Evolutionary conservation across 2,113 vertebrate genomes (phyloP).

Genomic region (Anthoscopus minutus): DNA sequence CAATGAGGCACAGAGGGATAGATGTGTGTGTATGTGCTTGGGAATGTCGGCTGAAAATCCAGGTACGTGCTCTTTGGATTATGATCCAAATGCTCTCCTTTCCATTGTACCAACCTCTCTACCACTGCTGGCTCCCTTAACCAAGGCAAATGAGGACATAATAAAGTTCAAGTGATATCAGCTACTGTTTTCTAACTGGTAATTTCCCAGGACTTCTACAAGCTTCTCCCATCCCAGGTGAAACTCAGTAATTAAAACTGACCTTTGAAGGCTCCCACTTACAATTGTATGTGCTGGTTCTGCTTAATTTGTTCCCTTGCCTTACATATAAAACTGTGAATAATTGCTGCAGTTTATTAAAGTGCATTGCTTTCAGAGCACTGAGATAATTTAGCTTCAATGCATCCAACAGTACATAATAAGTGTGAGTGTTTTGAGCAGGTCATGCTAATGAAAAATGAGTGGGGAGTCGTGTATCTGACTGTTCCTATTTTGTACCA

Average conservation of each 20-base stretch:
- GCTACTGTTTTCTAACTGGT: background rate
- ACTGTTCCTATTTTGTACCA: background rate
- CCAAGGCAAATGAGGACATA: background rate
- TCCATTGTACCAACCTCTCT: background rate
- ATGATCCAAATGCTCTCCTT: background rate
- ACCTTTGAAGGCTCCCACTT: slow-evolving; percentile 8
- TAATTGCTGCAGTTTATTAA: slow-evolving; percentile 38
- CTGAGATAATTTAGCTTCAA: background rate
- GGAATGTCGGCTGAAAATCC: background rate
- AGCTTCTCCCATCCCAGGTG: background rate
- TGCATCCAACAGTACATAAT: background rate
- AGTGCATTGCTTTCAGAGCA: background rate
- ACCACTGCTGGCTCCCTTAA: background rate
- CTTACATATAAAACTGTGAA: background rate
- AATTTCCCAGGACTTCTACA: slow-evolving; percentile 7
- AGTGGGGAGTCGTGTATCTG: background rate
- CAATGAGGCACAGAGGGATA: background rate
- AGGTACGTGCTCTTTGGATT: background rate
- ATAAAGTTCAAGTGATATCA: background rate
- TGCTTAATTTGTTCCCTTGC: slow-evolving; percentile 4
- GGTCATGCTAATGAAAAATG: slow-evolving; percentile 7
- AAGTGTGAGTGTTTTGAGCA: background rate
- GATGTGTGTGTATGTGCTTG: background rate
- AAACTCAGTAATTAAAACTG: slow-evolving; percentile 7
- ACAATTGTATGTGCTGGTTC: background rate